Evolutionary conservation across 2,888 invertebrate species (phyloP).

Genomic region (Eumerus sabulonum): DNA sequence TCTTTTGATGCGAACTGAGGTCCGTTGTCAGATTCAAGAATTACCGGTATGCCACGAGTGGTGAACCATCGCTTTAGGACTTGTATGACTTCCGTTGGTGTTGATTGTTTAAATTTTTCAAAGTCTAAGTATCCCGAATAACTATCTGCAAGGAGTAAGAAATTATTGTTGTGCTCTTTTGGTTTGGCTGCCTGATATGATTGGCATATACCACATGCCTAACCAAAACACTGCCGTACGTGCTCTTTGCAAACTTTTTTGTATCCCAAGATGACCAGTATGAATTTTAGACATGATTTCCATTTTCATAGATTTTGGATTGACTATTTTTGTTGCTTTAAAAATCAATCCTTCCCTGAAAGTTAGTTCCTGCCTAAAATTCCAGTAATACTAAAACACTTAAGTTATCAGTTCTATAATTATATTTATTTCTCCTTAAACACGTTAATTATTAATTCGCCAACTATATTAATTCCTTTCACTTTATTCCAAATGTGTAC

Average conservation of each 20-base stretch:
- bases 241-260: constrained; percentile 47
- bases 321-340: constrained; percentile 50
- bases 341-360: constrained; percentile 46
- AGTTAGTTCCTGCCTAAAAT: constrained; percentile 47
- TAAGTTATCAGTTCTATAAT: too few species aligned
- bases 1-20: constrained; percentile 50
- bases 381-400: too few species aligned
- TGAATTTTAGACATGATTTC: constrained; percentile 42
- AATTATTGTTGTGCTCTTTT: constrained; percentile 48
- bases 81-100: constrained; percentile 49
- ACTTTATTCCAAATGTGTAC: too few species aligned
- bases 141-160: constrained; percentile 49
- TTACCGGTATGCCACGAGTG: constrained; percentile 52
- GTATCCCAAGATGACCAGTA: constrained; percentile 37
- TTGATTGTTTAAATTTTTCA: constrained; percentile 48
- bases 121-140: constrained; percentile 48
- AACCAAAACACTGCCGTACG: constrained; percentile 47
- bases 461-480: too few species aligned
- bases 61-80: constrained; percentile 54
- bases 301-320: constrained; percentile 46
- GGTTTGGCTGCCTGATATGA: constrained; percentile 52
- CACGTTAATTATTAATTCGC: too few species aligned
- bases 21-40: too few species aligned
- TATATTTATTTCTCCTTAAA: too few species aligned
- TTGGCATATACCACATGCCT: constrained; percentile 29